Evolutionary conservation across 2,888 invertebrate species (phyloP).

Genomic region (Diaprepes abbreviatus): DNA sequence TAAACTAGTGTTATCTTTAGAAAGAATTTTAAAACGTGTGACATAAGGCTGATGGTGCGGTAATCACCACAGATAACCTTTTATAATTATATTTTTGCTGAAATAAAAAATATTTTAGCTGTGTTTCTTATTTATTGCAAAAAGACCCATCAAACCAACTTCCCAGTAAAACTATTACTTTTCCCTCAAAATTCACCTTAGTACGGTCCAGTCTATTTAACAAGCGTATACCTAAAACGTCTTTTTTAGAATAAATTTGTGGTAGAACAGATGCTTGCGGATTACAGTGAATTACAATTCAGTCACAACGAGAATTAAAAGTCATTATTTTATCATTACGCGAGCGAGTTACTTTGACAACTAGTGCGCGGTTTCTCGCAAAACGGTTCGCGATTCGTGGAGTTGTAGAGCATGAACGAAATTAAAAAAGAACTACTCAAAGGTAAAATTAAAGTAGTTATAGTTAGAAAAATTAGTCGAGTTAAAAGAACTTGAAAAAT

Average conservation of each 20-base stretch:
- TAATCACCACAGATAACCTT: too few species aligned
- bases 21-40: too few species aligned
- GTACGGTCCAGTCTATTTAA: slow-evolving; percentile 14
- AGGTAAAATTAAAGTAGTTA: background rate
- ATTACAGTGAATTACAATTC: slow-evolving; percentile 21
- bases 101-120: too few species aligned
- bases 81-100: too few species aligned
- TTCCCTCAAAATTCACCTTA: background rate
- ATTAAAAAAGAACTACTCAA: background rate
- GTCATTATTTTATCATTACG: slow-evolving; percentile 47
- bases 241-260: slow-evolving; percentile 41
- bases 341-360: slow-evolving; percentile 24
- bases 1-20: too few species aligned
- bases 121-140: too few species aligned
- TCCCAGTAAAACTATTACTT: too few species aligned
- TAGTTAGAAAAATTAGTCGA: background rate
- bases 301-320: slow-evolving; percentile 34
- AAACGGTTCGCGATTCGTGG: background rate
- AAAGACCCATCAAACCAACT: too few species aligned
- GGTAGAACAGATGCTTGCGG: slow-evolving; percentile 42
- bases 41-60: too few species aligned
- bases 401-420: background rate
- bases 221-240: slow-evolving; percentile 33
- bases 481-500: too few species aligned
- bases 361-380: background rate